Base-by-base conservation (phyloP, 2,113 vertebrate species). In the Rhinolophus sinicus region DNA sequence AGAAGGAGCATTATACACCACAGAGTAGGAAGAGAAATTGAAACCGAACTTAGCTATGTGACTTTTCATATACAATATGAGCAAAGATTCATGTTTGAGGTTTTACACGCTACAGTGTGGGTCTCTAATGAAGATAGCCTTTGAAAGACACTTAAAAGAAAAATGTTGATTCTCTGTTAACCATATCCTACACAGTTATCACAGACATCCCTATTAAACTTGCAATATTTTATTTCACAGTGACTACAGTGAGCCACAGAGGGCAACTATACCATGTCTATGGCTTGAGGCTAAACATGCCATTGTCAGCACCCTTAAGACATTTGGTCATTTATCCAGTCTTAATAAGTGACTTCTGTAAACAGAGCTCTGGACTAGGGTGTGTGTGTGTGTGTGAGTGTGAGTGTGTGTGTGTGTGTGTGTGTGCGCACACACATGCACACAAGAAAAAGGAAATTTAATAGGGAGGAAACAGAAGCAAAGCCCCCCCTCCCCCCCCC, bases 21-120 rank as follows among this genome's bases (percentile, higher is more conserved):
- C 11, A 75, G 40, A 33, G 28, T 60, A 94, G 30, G 47, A 89
- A 87, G 85, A 86, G 11, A 85, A 75, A 65, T 54, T 83, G 73
- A 92, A 86, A 95, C 4, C 1, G 90, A 93, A 81, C 14, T 81
- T 90, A 93, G 22, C 35, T 84, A 44, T 92, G 33, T 81, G 62
- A 47, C 3, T 88, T 95, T 93, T 82, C 64, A 88, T 80, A 65
- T 30, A 94, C 10, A 89, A 54, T 92, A 70, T 10, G 21, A 92
- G 14, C 13, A 75, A 94, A 78, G 70, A 30, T 72, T 85, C 40
- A 22, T 15, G 22, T 65, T 88, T 76, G 60, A 56, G 33, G 18
- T 75, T 65, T 90, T 90, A 73, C 22, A 44, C 58, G 16, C 22
- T 64, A 76, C 2, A 75, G 8, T 64, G 69, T 70, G 19, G 4